Conservation (phyloP, 2,797 vertebrate genomes). For the Lemur catta region DNA sequence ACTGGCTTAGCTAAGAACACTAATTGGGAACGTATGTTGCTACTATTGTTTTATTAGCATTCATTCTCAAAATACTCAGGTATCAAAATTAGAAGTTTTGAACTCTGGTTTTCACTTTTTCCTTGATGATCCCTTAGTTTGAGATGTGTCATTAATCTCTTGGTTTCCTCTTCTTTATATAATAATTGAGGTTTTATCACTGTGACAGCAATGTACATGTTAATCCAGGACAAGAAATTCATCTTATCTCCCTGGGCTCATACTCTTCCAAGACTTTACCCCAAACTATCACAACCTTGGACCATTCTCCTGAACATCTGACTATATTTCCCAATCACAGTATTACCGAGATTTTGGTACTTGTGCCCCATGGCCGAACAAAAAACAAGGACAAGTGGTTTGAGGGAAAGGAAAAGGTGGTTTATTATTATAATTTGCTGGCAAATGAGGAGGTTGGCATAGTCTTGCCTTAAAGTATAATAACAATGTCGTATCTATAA, state of each 20-base stretch:
- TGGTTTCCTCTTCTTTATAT: background rate
- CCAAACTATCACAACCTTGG: background rate
- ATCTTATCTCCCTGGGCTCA: background rate
- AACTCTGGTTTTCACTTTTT: constrained; percentile 27
- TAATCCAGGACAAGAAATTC: background rate
- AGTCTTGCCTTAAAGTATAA: too few species aligned
- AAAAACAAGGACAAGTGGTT: too few species aligned
- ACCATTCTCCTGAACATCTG: background rate
- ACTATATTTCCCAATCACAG: background rate
- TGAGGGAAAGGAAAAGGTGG: too few species aligned
- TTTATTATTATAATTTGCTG: too few species aligned
- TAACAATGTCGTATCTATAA: too few species aligned
- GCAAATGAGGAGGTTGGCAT: too few species aligned
- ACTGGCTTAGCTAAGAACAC: background rate
- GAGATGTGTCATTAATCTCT: constrained; percentile 20
- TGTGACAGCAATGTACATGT: background rate
- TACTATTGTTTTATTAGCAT: background rate
- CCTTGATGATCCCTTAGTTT: background rate
- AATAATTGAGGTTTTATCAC: constrained; percentile 33
- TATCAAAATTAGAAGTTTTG: constrained; percentile 9
- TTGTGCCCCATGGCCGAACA: too few species aligned
- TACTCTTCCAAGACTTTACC: background rate
- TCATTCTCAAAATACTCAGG: background rate
- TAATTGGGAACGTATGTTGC: background rate
- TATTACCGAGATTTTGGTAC: too few species aligned